Percentiles rank a stretch among this genome's conserved stretches.
phyloP scores from a whole-genome alignment of 2,888 invertebrate species.

The Lochmaea capreae region DNA sequence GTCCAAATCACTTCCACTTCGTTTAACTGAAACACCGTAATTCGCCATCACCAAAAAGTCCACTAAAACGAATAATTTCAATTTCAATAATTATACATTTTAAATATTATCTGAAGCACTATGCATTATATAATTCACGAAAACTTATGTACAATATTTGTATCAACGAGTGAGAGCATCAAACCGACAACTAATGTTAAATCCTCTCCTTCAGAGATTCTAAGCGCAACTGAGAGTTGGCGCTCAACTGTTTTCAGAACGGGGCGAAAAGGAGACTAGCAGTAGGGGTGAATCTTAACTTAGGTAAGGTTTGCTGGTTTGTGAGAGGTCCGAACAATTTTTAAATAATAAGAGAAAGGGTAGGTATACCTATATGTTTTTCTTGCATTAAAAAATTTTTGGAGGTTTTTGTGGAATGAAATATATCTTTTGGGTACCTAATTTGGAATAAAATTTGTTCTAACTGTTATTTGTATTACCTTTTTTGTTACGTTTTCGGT shows the following conservation, averaged over 20 bases:
- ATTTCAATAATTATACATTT: background rate
- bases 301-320: too few relatives aligned
- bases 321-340: too few relatives aligned
- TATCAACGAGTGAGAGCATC: background rate
- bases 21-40: slow-evolving; percentile 51
- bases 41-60: slow-evolving; percentile 48
- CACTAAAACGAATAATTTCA: background rate
- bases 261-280: background rate
- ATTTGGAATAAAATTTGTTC: too few relatives aligned
- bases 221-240: slow-evolving; percentile 28
- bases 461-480: too few relatives aligned
- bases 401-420: too few relatives aligned
- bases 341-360: too few relatives aligned
- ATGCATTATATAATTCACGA: background rate
- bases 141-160: background rate
- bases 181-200: background rate
- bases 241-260: background rate
- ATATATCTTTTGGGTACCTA: too few relatives aligned
- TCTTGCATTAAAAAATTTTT: too few relatives aligned
- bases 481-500: too few relatives aligned
- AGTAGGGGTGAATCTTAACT: slow-evolving; percentile 34
- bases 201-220: background rate
- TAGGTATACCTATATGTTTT: too few relatives aligned
- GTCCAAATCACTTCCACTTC: slow-evolving; percentile 53
- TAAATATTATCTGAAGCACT: background rate